These are phyloP conservation scores for Carcina quercana DNA, from an alignment of 2,888 invertebrate genomes.

Conservation along the genomic window DNA sequence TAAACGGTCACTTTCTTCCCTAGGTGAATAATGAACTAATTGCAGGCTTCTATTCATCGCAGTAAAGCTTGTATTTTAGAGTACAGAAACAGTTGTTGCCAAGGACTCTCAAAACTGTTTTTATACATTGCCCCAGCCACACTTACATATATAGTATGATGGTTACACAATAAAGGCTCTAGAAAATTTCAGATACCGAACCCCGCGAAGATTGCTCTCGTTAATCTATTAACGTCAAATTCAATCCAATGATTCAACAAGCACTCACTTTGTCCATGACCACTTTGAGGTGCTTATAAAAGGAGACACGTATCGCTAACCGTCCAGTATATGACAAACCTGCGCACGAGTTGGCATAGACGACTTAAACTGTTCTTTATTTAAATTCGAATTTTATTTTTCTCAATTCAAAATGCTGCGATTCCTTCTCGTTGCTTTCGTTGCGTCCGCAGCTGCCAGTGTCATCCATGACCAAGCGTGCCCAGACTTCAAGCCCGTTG, in stretches of 20 bases:
- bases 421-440: constrained; percentile 32
- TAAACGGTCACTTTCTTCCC: too few species aligned
- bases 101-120: too few species aligned
- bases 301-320: constrained; percentile 21
- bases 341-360: constrained; percentile 16
- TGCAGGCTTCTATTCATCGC: too few species aligned
- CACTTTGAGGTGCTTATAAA: constrained; percentile 43
- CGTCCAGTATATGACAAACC: constrained; percentile 32
- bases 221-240: constrained; percentile 38
- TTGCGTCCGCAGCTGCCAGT: constrained; percentile 40
- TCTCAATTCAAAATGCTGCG: constrained; percentile 34
- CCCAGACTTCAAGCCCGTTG: constrained; percentile 43
- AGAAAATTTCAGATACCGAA: constrained; percentile 20
- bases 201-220: constrained; percentile 22
- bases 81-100: too few species aligned
- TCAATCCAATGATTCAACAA: too few species aligned
- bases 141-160: too few species aligned
- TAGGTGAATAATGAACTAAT: too few species aligned
- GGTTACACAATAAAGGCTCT: too few species aligned
- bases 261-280: constrained; percentile 53
- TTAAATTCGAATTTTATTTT: constrained; percentile 25
- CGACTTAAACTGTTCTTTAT: constrained; percentile 16
- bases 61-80: too few species aligned
- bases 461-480: constrained; percentile 43
- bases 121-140: too few species aligned